These are phyloP conservation scores for Anthrax anthrax DNA, from an alignment of 2,888 invertebrate genomes.

Conservation along the genomic window DNA sequence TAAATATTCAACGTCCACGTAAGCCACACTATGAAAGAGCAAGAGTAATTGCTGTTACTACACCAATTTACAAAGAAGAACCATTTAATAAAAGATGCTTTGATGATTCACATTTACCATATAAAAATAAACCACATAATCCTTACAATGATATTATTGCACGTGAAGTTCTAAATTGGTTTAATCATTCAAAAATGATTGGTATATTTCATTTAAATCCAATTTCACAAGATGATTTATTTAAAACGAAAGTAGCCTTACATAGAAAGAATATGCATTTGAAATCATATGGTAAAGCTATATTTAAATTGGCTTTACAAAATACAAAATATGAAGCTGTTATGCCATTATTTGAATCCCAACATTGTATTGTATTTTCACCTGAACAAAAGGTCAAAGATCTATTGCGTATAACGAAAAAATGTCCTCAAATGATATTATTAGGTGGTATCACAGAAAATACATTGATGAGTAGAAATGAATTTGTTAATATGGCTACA, in stretches of 20 bases:
- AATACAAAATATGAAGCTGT: slow-evolving; percentile 54
- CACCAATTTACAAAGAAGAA: slow-evolving; percentile 44
- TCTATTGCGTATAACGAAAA: slow-evolving; percentile 51
- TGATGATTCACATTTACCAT: slow-evolving; percentile 21
- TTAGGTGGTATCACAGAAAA: slow-evolving; percentile 66
- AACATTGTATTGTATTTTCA: slow-evolving; percentile 54
- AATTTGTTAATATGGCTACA: slow-evolving; percentile 49
- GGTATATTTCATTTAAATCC: slow-evolving; percentile 60
- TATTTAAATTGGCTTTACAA: slow-evolving; percentile 49
- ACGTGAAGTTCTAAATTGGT: slow-evolving; percentile 53
- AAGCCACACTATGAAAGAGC: slow-evolving; percentile 56
- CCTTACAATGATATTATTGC: slow-evolving; percentile 60
- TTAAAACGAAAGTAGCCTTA: slow-evolving; percentile 46
- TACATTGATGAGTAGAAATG: slow-evolving; percentile 49
- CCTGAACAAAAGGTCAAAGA: slow-evolving; percentile 45
- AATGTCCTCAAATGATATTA: slow-evolving; percentile 53
- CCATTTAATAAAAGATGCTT: slow-evolving; percentile 41
- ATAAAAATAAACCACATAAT: slow-evolving; percentile 38
- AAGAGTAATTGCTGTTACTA: slow-evolving; percentile 46
- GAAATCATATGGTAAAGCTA: slow-evolving; percentile 48
- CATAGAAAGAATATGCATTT: slow-evolving; percentile 54
- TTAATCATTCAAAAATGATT: slow-evolving; percentile 55
- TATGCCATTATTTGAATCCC: slow-evolving; percentile 46
- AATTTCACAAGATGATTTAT: slow-evolving; percentile 48
- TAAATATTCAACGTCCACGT: slow-evolving; percentile 61